Evolutionary conservation across 2,888 invertebrate species (phyloP), one percentile per base, ranked within the genome.

Genomic region (Craniophora ligustri): DNA sequence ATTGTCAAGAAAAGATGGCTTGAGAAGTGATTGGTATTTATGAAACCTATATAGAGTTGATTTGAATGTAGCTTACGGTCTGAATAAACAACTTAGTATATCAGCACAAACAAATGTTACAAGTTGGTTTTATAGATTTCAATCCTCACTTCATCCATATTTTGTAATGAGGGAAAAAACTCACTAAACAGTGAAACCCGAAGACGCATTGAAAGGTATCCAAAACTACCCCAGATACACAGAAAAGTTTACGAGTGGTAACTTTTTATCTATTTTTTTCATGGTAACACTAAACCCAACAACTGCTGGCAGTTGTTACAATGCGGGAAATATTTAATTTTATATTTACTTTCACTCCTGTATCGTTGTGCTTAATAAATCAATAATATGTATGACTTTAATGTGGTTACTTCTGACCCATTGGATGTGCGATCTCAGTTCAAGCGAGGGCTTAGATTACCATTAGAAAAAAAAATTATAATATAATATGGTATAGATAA

Each of bases 401-500:
- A 34, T 48, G 36, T 61, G 45, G 28, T 58, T 38, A 42, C 46
- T 51, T 21, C 1, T 16, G 11, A 54, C 47, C 58, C 60, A 48
- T 54, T 64, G 44, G 31, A 47, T 44, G 19, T 38, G 76, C 79
- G 74, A 80, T 85, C 87, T 86, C 82, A 75, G 75, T 70, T 60
- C 73, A 75, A 72, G 81, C 79, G 67, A 75, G 82, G 89, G 86
- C 88, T 81, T 82, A 68, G 68, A 67, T 79, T 42, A 88, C 84
- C 82, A 83, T 87, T 90, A 91, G 87, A 68, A 67, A 86, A 40
- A 61, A 79, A 87, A n/a, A n/a, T n/a, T n/a, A n/a, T 50, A n/a
- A 83, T 85, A 83, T 83, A 82, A 84, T 84, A 84, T 87, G 87
- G 82, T 85, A 86, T 89, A 90, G 85, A 87, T 87, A 90, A 85